These are phyloP conservation scores for Anastrepha ludens DNA, from an alignment of 1,140 invertebrate genomes.

Conservation along the genomic window DNA sequence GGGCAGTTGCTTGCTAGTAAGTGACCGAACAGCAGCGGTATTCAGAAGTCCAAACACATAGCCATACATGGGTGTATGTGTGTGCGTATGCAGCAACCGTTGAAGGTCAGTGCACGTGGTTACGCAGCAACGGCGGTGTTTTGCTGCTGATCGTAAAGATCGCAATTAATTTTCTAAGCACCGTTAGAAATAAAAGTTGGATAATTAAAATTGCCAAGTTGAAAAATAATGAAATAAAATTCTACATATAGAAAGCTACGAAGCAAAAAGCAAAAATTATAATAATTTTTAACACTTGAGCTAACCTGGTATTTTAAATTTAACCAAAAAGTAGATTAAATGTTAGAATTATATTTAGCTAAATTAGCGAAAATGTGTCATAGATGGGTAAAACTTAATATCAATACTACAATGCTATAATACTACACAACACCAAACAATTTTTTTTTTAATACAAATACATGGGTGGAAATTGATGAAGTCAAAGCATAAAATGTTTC, in stretches of 20 bases:
- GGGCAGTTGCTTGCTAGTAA: background rate
- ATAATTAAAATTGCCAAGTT: background rate
- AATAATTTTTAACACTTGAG: too few relatives aligned
- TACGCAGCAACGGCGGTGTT: background rate
- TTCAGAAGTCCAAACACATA: background rate
- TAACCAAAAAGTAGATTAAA: too few relatives aligned
- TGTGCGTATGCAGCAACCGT: background rate
- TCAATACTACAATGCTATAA: too few relatives aligned
- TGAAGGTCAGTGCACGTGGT: conserved; percentile 20
- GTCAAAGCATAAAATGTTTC: too few relatives aligned
- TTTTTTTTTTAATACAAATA: too few relatives aligned
- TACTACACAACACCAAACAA: too few relatives aligned
- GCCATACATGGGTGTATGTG: background rate
- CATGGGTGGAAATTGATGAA: too few relatives aligned
- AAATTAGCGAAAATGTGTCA: too few relatives aligned
- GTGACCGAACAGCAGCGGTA: background rate
- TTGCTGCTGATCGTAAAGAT: conserved; percentile 16
- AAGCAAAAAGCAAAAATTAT: too few relatives aligned
- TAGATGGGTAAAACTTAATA: too few relatives aligned
- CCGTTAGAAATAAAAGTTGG: conserved; percentile 29
- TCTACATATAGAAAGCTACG: background rate
- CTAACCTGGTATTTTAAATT: too few relatives aligned
- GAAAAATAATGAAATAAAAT: background rate
- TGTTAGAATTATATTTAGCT: too few relatives aligned
- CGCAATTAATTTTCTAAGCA: conserved; percentile 8